phyloP scores from a whole-genome alignment of 2,888 invertebrate species.

The Drosophila pegasa region DNA sequence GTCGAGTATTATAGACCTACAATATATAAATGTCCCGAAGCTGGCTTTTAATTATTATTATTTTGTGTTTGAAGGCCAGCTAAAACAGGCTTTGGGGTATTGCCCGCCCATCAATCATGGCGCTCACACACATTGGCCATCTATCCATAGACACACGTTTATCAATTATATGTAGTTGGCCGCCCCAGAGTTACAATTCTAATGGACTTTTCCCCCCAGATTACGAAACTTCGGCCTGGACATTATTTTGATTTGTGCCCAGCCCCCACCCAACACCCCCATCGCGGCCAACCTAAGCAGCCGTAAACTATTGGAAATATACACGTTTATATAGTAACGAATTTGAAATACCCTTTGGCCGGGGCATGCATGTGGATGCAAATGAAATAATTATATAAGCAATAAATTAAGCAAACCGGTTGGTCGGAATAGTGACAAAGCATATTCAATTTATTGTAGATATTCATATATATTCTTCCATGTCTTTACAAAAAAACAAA shows the following conservation, averaged over 20 bases:
- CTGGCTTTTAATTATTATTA: conserved; percentile 66
- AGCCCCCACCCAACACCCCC: neutral
- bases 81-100: conserved; percentile 23
- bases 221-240: conserved; percentile 52
- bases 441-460: too few relatives aligned
- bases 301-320: conserved; percentile 15
- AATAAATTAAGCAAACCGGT: neutral
- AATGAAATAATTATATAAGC: neutral
- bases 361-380: neutral
- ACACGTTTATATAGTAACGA: neutral
- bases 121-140: conserved; percentile 16
- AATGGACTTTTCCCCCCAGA: conserved; percentile 48
- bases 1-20: conserved; percentile 14
- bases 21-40: conserved; percentile 15
- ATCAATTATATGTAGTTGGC: conserved; percentile 36
- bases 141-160: conserved; percentile 19
- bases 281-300: conserved; percentile 4
- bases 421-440: neutral
- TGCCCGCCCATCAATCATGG: conserved; percentile 62
- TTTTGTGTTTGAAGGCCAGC: conserved; percentile 41
- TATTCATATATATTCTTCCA: too few relatives aligned
- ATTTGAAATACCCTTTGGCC: conserved; percentile 28
- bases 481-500: too few relatives aligned
- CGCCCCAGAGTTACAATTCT: conserved; percentile 18
- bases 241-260: conserved; percentile 47